These are phyloP conservation scores for Poecilus cupreus DNA, from an alignment of 2,888 invertebrate genomes.

Conservation along the genomic window DNA sequence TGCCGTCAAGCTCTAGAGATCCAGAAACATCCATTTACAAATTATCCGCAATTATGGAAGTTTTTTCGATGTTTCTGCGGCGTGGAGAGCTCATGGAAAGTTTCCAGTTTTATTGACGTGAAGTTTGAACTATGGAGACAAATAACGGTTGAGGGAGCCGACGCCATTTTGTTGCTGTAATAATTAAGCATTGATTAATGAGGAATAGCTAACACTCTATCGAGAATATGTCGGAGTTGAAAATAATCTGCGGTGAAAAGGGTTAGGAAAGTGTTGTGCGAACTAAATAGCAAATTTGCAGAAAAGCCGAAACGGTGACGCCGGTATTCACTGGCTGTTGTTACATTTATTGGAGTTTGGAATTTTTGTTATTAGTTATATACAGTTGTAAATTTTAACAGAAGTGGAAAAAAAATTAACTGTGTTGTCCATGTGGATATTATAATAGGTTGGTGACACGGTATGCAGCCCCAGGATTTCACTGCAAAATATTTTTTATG, in stretches of 20 bases:
- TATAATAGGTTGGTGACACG: too few species aligned
- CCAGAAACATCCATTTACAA: neutral
- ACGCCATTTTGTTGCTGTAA: neutral
- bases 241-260: neutral
- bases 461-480: too few species aligned
- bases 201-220: neutral
- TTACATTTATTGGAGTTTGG: too few species aligned
- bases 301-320: neutral
- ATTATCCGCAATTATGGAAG: constrained; percentile 11
- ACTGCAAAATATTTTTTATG: too few species aligned
- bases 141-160: neutral
- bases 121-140: neutral
- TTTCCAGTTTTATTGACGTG: neutral
- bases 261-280: neutral
- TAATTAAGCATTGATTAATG: neutral
- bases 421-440: too few species aligned
- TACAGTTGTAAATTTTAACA: too few species aligned
- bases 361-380: too few species aligned
- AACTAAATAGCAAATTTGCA: neutral
- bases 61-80: neutral
- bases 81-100: neutral
- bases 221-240: neutral
- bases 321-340: too few species aligned
- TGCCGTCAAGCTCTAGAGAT: neutral
- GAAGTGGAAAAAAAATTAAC: too few species aligned